Evolutionary conservation across 2,888 invertebrate genomes (phyloP).

Genomic region (Ditula angustiorana): DNA sequence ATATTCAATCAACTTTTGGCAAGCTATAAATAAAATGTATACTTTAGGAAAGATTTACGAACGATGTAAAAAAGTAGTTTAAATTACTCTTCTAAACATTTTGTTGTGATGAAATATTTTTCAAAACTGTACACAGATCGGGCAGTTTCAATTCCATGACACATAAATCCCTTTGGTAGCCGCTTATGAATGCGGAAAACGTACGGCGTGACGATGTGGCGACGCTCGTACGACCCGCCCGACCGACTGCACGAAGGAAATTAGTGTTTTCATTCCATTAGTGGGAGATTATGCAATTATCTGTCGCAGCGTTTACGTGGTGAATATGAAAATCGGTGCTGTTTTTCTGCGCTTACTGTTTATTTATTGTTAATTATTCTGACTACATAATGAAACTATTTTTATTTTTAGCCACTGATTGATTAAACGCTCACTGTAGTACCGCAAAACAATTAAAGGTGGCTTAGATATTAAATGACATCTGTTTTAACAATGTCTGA

Average conservation of each 20-base stretch:
- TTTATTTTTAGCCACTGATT: too few relatives aligned
- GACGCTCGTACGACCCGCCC: conserved; percentile 37
- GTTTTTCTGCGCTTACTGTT: conserved; percentile 2
- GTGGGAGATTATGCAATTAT: conserved; percentile 47
- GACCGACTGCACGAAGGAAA: conserved; percentile 42
- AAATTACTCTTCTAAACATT: too few relatives aligned
- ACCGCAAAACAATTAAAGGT: too few relatives aligned
- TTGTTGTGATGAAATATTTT: neutral
- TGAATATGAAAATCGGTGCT: conserved; percentile 31
- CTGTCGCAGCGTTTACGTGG: conserved; percentile 32
- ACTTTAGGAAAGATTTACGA: too few relatives aligned
- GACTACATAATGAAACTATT: neutral
- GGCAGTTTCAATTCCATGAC: conserved; percentile 14
- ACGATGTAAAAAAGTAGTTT: too few relatives aligned
- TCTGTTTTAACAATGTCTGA: too few relatives aligned
- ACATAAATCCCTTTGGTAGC: conserved; percentile 23
- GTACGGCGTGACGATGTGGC: conserved; percentile 40
- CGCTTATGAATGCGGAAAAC: conserved; percentile 43
- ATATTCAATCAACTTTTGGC: too few relatives aligned
- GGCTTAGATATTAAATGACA: too few relatives aligned
- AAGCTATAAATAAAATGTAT: too few relatives aligned
- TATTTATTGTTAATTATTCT: neutral
- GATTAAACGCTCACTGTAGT: too few relatives aligned
- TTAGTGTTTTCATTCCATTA: conserved; percentile 51
- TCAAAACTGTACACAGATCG: neutral